Base-by-base conservation (phyloP, 2,113 vertebrate species). In the Calonectris borealis region DNA sequence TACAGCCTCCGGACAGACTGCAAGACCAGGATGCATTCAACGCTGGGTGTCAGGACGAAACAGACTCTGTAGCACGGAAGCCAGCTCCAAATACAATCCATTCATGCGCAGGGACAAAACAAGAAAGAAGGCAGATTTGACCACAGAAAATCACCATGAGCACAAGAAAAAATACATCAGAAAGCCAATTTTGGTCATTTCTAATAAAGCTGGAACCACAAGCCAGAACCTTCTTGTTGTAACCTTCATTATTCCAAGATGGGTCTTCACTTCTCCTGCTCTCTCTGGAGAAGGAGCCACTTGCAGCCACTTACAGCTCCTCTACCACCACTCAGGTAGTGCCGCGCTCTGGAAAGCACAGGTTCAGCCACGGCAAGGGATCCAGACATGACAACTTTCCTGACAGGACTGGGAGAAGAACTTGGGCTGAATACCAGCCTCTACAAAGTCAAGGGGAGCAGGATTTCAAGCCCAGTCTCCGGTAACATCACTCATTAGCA, bases 281-380 rank as follows among this genome's bases (percentile, higher is more conserved):
- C 58, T 34, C 36, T 32, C 48, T 60, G 46, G 71, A 88, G 27
- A 36, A 89, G 36, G 25, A 66, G 44, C 17, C 32, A 2, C 60
- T 51, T 20, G 15, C 51, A 83, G 73, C 8, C 66, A 22, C 36
- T 14, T 16, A 2, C 2, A 71, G 36, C 57, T 54, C 61, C 25
- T 44, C 65, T 4, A 4, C 5, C 61, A 64, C 4, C 14, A 3
- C 57, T 18, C 75, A 42, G 55, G 52, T 29, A 20, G 32, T 0
- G 13, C 31, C 2, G 1, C 0, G 5, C 42, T 17, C 36, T 51
- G 62, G 10, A 66, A 66, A 54, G 13, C 21, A 16, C 38, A 24
- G 0, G 0, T 19, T 18, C 44, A 81, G 42, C 72, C 64, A 51
- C 0, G 6, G 38, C 46, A 86, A 77, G 38, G 13, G 34, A 40